Base-by-base conservation (phyloP, 2,113 vertebrate genomes). In the Bubo blakistoni region DNA sequence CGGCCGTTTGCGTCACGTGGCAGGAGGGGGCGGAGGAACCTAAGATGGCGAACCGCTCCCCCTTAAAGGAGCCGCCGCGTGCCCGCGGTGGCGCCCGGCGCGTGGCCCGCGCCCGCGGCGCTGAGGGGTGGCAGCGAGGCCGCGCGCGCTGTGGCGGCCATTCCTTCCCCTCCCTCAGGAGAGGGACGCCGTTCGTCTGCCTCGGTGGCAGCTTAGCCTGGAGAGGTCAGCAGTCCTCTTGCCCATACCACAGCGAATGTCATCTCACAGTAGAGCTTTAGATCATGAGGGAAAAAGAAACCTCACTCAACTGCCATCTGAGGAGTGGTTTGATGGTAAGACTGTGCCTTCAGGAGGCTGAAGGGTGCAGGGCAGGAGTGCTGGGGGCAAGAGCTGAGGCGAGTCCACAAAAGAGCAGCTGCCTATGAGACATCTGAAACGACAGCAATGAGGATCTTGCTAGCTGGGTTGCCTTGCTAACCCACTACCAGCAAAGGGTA, bases 141-240 rank as follows among this genome's bases (percentile, higher is more conserved):
- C 34, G 17, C 22, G 17, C 22, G 61, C 12, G 6, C 11, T 10
- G 3, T 3, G 44, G 7, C 2, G 9, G 36, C 0, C 7, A 14
- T 3, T 10, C 9, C 18, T 25, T 65, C 36, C 26, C 9, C 6
- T 24, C 49, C n/a, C 16, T 6, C 4, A 1, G 15, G 9, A 12
- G 55, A 16, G 13, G 1, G 7, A 1, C 2, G 16, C 4, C 5
- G 1, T 2, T 2, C 5, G 8, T 13, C 6, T 1, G 36, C 0
- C 0, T 0, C 1, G 4, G 0, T 3, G 11, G 38, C 2, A 16
- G 7, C 2, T 13, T 15, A 0, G 0, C 0, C 14, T 3, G 27
- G 15, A 18, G 42, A 1, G 29, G 16, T 61, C n/a, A 49, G 49
- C 49, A 2, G 20, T 42, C 8, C 34, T 51, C 22, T 36, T 6